Evolutionary conservation across 2,797 vertebrate genomes (phyloP).

Genomic region (Rhabdophis nuchalis): DNA sequence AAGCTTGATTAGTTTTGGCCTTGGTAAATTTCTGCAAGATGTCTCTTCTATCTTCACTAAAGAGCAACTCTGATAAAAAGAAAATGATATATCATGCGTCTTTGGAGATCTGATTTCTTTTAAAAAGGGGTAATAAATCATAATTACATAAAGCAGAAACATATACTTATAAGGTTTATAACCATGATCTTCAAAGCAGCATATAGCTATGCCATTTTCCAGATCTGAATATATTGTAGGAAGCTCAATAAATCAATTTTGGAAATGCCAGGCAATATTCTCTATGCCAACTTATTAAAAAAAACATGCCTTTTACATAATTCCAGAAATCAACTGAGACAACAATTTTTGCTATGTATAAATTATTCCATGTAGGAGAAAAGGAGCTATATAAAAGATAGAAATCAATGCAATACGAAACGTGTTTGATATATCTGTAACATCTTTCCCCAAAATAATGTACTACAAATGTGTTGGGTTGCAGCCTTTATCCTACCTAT

Average conservation of each 20-base stretch:
- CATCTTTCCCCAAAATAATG: neutral
- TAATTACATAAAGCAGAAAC: conserved; percentile 51
- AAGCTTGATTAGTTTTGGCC: conserved; percentile 18
- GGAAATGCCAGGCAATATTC: conserved; percentile 64
- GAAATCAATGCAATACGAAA: neutral
- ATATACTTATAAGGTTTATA: conserved; percentile 47
- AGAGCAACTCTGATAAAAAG: conserved; percentile 13
- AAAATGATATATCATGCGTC: conserved; percentile 34
- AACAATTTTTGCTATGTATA: conserved; percentile 34
- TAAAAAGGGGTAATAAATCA: conserved; percentile 56
- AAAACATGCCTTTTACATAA: conserved; percentile 62
- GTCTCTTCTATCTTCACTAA: conserved; percentile 26
- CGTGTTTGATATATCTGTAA: neutral
- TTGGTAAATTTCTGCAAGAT: conserved; percentile 21
- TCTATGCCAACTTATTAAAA: conserved; percentile 61
- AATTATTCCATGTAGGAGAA: conserved; percentile 5
- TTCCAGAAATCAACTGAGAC: conserved; percentile 50
- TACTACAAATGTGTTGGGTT: neutral
- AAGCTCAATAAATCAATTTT: conserved; percentile 66
- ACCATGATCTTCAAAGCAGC: conserved; percentile 59
- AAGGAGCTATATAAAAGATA: neutral
- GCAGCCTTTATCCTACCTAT: neutral
- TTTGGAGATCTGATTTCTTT: conserved; percentile 42
- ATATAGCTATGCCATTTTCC: conserved; percentile 61
- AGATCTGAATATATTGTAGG: conserved; percentile 61